A percentile compares a stretch with the other conserved stretches of the same genome.
phyloP scores from a whole-genome alignment of 2,113 vertebrate genomes.

The Hipposideros armiger region DNA sequence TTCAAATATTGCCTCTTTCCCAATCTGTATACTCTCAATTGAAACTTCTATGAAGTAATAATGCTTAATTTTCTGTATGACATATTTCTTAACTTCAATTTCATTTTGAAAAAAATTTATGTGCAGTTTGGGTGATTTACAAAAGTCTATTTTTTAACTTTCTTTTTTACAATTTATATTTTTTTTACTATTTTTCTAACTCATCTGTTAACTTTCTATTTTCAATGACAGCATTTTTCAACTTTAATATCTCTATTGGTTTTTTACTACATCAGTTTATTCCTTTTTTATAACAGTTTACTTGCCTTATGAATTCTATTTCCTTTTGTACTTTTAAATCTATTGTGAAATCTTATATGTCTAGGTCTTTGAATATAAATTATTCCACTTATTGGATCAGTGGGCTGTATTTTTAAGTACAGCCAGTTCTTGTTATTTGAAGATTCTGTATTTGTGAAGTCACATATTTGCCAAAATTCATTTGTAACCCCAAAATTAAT shows the following conservation, averaged over 20 bases:
- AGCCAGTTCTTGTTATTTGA: not conserved
- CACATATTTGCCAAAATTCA: not conserved
- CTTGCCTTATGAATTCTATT: not conserved
- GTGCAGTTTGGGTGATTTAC: not conserved
- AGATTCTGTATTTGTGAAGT: not conserved
- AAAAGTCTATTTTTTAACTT: slow-evolving; percentile 14
- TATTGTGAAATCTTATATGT: not conserved
- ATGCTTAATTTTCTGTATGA: not conserved
- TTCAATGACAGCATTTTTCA: not conserved
- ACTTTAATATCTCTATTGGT: not conserved
- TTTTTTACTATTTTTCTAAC: not conserved
- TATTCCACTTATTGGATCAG: not conserved
- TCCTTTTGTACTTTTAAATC: not conserved
- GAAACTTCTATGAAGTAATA: not conserved
- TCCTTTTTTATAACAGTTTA: not conserved
- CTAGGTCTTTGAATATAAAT: not conserved
- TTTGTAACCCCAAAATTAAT: not conserved
- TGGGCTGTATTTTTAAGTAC: not conserved
- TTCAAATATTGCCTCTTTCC: not conserved
- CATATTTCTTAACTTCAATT: not conserved
- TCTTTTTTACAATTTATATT: not conserved
- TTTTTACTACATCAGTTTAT: not conserved
- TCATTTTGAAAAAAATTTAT: not conserved
- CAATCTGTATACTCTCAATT: not conserved
- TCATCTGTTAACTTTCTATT: not conserved